phyloP scores from a whole-genome alignment of 1,140 invertebrate genomes.

The Ectropis grisescens region DNA sequence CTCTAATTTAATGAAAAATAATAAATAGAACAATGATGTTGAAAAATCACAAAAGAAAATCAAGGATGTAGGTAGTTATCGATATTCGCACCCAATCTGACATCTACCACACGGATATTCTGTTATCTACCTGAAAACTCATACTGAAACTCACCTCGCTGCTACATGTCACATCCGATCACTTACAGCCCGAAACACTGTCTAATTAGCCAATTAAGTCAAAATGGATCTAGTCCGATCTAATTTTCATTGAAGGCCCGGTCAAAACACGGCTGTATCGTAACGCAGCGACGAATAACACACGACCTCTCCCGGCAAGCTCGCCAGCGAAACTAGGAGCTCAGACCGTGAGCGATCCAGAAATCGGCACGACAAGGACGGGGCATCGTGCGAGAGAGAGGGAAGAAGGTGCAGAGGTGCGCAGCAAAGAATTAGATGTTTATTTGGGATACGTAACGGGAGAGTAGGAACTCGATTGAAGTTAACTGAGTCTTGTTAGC shows the following conservation, averaged over 20 bases:
- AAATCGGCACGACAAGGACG: slow-evolving; percentile 32
- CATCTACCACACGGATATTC: no score
- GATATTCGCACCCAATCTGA: no score
- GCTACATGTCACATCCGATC: no score
- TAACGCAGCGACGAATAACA: slow-evolving; percentile 9
- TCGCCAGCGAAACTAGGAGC: slow-evolving; percentile 54
- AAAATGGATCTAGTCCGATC: slow-evolving; percentile 24
- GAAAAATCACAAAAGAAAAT: no score
- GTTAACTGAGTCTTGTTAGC: slow-evolving; percentile 28
- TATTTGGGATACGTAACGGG: slow-evolving; percentile 63
- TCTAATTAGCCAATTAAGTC: slow-evolving; percentile 5
- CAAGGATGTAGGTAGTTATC: no score
- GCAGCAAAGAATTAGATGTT: slow-evolving; percentile 67
- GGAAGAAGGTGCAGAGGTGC: slow-evolving; percentile 50
- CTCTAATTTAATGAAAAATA: no score
- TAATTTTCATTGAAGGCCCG: slow-evolving; percentile 52
- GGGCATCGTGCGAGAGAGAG: slow-evolving; percentile 26
- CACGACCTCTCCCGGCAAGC: slow-evolving; percentile 33
- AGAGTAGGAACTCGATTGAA: slow-evolving; percentile 51
- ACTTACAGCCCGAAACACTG: slow-evolving; percentile 16
- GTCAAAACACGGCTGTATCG: slow-evolving; percentile 39
- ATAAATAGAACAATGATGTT: no score
- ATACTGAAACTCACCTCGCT: no score
- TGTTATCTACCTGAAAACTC: no score
- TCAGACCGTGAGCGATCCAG: slow-evolving; percentile 24